These are phyloP conservation scores for Dinoponera quadriceps DNA, from an alignment of 1,140 invertebrate genomes.

Conservation along the genomic window DNA sequence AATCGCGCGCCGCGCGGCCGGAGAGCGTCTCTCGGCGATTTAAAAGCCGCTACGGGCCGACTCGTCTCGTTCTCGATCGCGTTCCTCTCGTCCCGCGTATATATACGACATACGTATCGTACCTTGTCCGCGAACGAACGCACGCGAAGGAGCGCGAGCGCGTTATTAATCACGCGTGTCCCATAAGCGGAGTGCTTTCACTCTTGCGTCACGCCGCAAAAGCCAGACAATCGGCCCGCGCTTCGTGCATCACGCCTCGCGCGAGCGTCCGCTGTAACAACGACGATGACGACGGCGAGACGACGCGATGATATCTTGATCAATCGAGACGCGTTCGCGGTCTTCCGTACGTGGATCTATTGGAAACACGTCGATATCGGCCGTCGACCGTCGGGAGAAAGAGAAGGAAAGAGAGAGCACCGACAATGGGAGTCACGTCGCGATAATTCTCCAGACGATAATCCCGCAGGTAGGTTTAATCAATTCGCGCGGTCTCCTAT, in stretches of 20 bases:
- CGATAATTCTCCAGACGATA: slow-evolving; percentile 37
- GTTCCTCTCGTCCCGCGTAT: slow-evolving; percentile 9
- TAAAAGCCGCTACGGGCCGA: slow-evolving; percentile 45
- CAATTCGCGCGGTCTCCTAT: slow-evolving; percentile 45
- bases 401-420: neutral
- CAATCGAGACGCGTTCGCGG: slow-evolving; percentile 23
- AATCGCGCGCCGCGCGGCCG: slow-evolving; percentile 10
- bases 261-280: slow-evolving; percentile 42
- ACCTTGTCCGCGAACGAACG: slow-evolving; percentile 3
- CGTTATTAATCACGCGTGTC: slow-evolving; percentile 62
- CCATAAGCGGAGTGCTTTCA: slow-evolving; percentile 64
- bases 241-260: slow-evolving; percentile 57
- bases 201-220: slow-evolving; percentile 60
- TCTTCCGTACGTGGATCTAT: neutral
- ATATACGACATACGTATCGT: slow-evolving; percentile 26
- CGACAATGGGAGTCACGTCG: neutral
- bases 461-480: slow-evolving; percentile 14
- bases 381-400: neutral
- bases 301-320: slow-evolving; percentile 66
- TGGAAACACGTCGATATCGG: slow-evolving; percentile 4
- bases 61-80: slow-evolving; percentile 57
- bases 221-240: slow-evolving; percentile 59
- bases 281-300: neutral
- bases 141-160: slow-evolving; percentile 18
- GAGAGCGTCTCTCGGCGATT: slow-evolving; percentile 31